A percentile compares a stretch with the other conserved stretches of the same genome.
Conservation (phyloP, 2,113 vertebrate genomes). For the Urocolius indicus region DNA sequence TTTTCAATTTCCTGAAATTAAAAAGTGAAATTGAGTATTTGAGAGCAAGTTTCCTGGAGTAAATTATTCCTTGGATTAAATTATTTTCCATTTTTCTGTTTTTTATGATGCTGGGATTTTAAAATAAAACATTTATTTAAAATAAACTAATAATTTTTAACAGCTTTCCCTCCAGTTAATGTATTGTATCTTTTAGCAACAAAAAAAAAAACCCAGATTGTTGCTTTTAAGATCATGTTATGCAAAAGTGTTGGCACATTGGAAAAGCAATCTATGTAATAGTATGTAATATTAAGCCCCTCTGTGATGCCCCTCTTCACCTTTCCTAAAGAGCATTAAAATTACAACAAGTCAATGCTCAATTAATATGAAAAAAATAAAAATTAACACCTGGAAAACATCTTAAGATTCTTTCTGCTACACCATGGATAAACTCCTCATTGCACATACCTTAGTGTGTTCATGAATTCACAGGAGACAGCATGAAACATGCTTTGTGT, state of each 20-base stretch:
- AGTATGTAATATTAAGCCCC: neutral
- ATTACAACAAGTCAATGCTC: neutral
- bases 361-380: neutral
- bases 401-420: neutral
- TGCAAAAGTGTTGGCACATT: neutral
- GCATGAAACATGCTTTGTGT: neutral
- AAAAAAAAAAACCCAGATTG: neutral
- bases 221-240: neutral
- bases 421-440: neutral
- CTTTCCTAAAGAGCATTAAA: neutral
- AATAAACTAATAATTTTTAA: neutral
- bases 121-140: neutral
- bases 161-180: neutral
- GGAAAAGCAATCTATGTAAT: neutral
- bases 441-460: neutral
- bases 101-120: neutral
- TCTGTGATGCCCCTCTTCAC: neutral
- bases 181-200: neutral
- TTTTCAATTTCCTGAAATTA: neutral
- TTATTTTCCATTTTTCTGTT: neutral
- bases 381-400: neutral
- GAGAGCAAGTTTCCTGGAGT: neutral
- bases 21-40: neutral
- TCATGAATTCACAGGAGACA: neutral
- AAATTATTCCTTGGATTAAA: neutral